Base-by-base conservation (phyloP, 2,888 invertebrate genomes). In the Pterostichus madidus region DNA sequence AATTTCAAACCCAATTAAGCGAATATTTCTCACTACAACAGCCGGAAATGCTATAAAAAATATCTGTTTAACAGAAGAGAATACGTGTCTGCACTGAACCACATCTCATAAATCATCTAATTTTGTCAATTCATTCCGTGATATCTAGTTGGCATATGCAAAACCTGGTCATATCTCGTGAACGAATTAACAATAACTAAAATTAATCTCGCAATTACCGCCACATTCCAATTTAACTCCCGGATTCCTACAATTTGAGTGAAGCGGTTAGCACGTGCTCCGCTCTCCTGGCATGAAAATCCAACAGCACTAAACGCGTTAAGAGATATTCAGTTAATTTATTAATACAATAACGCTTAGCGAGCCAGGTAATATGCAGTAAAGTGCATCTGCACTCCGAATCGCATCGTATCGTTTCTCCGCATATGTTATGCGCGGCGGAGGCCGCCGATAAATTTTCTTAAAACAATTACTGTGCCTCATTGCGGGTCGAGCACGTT, bases 331-430 rank as follows among this genome's bases (percentile, higher is more conserved):
- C 52, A 13, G 11, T 75, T 77, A 77, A 35, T 56, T 77, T 77
- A 77, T 77, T 71, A 77, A 56, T 39, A 77, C 56, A 56, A 77
- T 77, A 77, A 56, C 77, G 56, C 13, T 77, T 77, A 77, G 13
- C 77, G 39, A 15, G 77, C 5, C 39, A 59, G 77, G 56, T 77
- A 77, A 77, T 77, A 77, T 77, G 77, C 77, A 77, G 56, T 77
- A 39, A 77, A 77, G 56, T 77, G 53, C 56, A 77, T 49, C 49
- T 31, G 75, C 17, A 71, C 17, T 52, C 2, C 2, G 2, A 52
- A 52, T 52, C n/a, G 52, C 10, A 52, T 52, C 2, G 11, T 46
- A n/a, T 46, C 46, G 11, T 4, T 46, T 46, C 52, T 1, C 5
- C 10, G 52, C 15, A 52, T 52, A 52, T 39, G 39, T 31, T 31